phyloP scores from a whole-genome alignment of 1,140 invertebrate genomes.

The Oncopeltus fasciatus region DNA sequence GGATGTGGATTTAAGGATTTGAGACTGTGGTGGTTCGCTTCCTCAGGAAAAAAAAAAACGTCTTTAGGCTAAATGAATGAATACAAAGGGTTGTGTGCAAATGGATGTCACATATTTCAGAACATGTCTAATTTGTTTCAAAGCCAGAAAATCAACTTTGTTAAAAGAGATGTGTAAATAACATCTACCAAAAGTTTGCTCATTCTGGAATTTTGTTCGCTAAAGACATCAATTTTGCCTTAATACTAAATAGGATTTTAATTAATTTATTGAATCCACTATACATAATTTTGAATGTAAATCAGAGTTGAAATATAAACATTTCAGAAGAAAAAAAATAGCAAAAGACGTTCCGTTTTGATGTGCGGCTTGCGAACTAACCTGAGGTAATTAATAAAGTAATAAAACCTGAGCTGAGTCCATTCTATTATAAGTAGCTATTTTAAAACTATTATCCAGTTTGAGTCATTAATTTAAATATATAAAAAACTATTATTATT shows the following conservation, averaged over 20 bases:
- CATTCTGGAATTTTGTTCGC: too few relatives aligned
- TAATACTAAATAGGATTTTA: too few relatives aligned
- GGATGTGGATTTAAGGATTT: too few relatives aligned
- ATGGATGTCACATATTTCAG: background rate
- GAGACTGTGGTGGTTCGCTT: background rate
- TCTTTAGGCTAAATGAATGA: background rate
- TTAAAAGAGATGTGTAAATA: too few relatives aligned
- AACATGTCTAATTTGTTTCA: too few relatives aligned
- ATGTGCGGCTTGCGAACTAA: constrained; percentile 1
- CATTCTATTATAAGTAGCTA: background rate
- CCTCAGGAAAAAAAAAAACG: background rate
- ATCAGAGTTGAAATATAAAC: too few relatives aligned
- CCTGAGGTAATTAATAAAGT: background rate
- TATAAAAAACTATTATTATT: constrained; percentile 9
- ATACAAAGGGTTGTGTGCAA: background rate
- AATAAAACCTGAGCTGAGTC: constrained; percentile 7
- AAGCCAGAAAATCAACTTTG: too few relatives aligned
- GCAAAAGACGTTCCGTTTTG: constrained; percentile 8
- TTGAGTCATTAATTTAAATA: background rate
- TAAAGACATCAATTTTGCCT: too few relatives aligned
- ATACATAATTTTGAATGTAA: too few relatives aligned
- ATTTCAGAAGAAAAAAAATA: background rate
- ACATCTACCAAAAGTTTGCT: too few relatives aligned
- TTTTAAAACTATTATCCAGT: constrained; percentile 3
- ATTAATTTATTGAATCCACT: too few relatives aligned